phyloP scores from a whole-genome alignment of 1,140 invertebrate species.

The Drosophila subpulchrella region DNA sequence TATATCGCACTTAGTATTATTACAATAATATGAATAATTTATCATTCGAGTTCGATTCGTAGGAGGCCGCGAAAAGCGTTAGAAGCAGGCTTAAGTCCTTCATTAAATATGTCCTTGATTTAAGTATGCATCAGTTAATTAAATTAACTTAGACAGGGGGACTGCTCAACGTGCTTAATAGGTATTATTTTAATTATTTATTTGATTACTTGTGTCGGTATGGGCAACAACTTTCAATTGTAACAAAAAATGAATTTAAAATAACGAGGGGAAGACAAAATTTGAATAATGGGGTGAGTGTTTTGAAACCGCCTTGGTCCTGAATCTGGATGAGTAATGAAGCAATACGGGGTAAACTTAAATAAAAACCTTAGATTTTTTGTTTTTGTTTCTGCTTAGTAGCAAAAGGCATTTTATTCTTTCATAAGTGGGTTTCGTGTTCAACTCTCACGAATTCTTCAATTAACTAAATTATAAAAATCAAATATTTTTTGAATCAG shows the following conservation, averaged over 20 bases:
- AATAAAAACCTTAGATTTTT: constrained; percentile 20
- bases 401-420: constrained; percentile 74
- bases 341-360: not conserved
- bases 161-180: constrained; percentile 54
- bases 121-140: constrained; percentile 64
- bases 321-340: constrained; percentile 21
- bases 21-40: constrained; percentile 51
- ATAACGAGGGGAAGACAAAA: not conserved
- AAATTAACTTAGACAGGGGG: constrained; percentile 67
- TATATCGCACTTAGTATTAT: constrained; percentile 41
- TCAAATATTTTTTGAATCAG: constrained; percentile 26
- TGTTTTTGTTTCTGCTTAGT: constrained; percentile 56
- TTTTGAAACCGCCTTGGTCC: constrained; percentile 68
- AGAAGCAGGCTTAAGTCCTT: constrained; percentile 38
- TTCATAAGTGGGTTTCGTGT: constrained; percentile 49
- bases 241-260: constrained; percentile 36
- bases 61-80: constrained; percentile 51
- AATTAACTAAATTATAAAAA: constrained; percentile 70
- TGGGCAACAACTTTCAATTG: constrained; percentile 67
- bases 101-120: constrained; percentile 25
- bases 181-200: constrained; percentile 35
- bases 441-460: constrained; percentile 35
- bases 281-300: constrained; percentile 18
- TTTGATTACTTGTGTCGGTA: constrained; percentile 33
- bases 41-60: constrained; percentile 41